Conservation (phyloP, 2,113 vertebrate genomes). For the Thamnophis sirtalis region DNA sequence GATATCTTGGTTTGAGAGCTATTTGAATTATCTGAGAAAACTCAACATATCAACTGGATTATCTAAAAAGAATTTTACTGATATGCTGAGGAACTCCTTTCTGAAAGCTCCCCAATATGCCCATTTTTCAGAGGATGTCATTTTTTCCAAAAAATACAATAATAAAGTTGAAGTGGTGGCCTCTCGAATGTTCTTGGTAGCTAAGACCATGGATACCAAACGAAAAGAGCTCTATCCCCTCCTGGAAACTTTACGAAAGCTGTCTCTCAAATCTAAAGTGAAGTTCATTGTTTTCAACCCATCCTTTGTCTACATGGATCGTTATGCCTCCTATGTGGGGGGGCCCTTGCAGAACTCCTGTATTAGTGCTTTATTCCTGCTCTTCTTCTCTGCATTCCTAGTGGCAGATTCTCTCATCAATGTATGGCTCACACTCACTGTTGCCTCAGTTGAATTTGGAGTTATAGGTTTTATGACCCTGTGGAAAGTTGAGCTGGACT, state of each 20-base stretch:
- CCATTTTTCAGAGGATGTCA: slow-evolving; percentile 97
- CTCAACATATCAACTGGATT: slow-evolving; percentile 88
- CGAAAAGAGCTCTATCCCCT: slow-evolving; percentile 96
- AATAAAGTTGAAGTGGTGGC: slow-evolving; percentile 92
- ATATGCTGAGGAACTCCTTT: slow-evolving; percentile 86
- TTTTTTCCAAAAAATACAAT: slow-evolving; percentile 90
- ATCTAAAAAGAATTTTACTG: slow-evolving; percentile 90
- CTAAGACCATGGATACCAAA: slow-evolving; percentile 97
- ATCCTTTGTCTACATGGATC: slow-evolving; percentile 97
- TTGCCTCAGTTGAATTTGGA: slow-evolving; percentile 94
- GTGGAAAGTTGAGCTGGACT: slow-evolving; percentile 97
- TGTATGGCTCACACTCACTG: slow-evolving; percentile 91
- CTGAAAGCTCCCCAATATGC: slow-evolving; percentile 86
- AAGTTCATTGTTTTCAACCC: slow-evolving; percentile 99
- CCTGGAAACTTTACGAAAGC: slow-evolving; percentile 90
- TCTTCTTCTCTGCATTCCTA: slow-evolving; percentile 93
- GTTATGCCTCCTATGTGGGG: slow-evolving; percentile 94
- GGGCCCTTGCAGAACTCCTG: slow-evolving; percentile 95
- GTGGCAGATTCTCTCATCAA: slow-evolving; percentile 93
- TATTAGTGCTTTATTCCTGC: slow-evolving; percentile 93
- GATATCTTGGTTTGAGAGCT: slow-evolving; percentile 98
- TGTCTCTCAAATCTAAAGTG: slow-evolving; percentile 94
- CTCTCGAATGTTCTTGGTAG: slow-evolving; percentile 94
- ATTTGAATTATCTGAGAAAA: slow-evolving; percentile 91
- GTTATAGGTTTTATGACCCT: slow-evolving; percentile 98